Base-by-base conservation (phyloP, 2,888 invertebrate species). In the Cistogaster globosa region DNA sequence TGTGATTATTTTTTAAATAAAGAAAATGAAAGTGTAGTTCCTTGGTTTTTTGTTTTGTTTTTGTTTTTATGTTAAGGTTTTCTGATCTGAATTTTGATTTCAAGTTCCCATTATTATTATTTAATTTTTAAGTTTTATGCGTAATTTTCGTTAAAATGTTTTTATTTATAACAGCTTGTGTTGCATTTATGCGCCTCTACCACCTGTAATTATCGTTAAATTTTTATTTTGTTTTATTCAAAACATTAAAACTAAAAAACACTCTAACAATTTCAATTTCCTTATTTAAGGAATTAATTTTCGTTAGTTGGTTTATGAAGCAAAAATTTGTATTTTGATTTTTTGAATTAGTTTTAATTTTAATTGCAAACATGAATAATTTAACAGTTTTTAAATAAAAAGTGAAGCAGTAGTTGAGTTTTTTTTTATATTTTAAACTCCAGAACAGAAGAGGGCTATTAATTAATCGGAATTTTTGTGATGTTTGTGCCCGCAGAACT, bases 11-110 rank as follows among this genome's bases (percentile, higher is more conserved):
- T 58, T 20, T 26, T 62, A 26, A 36, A 18, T 62, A 38, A 60
- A 60, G 20, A 68, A 77, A 77, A 77, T 68, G 77, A 68, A 77
- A 68, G 77, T 32, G 32, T 32, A 5, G 32, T 62, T 69, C 60
- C 69, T 74, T 74, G 16, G 60, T 6, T 26, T 69, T 22, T 75
- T n/a, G 51, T 48, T n/a, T n/a, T n/a, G n/a, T n/a, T n/a, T n/a
- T n/a, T n/a, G n/a, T n/a, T n/a, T n/a, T n/a, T n/a, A 16, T 5
- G 58, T 12, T 58, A 48, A 9, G 26, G 58, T 38, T 67, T 58
- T 53, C 53, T 53, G 42, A 14, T 60, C 20, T 63, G 65, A 57
- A 67, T 51, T 77, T 60, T 32, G 14, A 77, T 51, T 77, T 68
- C 16, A 77, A 69, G 53, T 69, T 77, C 77, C 60, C 68, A 69